Evolutionary conservation across 2,888 invertebrate species (phyloP), one percentile per base, ranked within the genome.

Genomic region (Boloria euphrosyne): DNA sequence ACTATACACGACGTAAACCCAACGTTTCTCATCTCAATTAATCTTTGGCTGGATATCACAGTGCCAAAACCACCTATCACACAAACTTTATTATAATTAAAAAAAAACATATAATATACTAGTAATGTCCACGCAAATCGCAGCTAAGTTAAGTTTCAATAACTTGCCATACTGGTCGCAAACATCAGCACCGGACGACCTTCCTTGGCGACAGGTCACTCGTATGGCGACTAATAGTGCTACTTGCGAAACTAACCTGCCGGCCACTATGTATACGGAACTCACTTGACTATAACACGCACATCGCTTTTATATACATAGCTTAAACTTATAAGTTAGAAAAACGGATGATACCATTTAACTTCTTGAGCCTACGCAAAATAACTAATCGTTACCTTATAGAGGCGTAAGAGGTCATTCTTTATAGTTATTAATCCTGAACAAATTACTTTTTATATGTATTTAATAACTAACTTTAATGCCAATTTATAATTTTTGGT

Each of bases 121-220:
- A 47, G 51, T 22, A 38, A 68, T 71, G 73, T 69, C 72, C 70
- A 71, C 69, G 69, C 16, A 46, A 66, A 17, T 66, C 66, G 38
- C 13, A 58, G 52, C 73, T 63, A 10, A n/a, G 17, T 59, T 66
- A 53, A 69, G 74, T 72, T 79, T 84, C 78, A 78, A 83, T 85
- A 86, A 86, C 83, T 84, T 74, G 85, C 83, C 79, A 81, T 80
- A 85, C 86, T 83, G 82, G 88, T 84, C 67, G 77, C 78, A 80
- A 79, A 75, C 85, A 84, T 84, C 86, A 83, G 78, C 75, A 80
- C 86, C 81, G 85, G 87, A 77, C 86, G 87, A 84, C 89, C 89
- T 89, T 87, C 86, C 86, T 76, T 75, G 82, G 86, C 84, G 88
- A 87, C 88, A 87, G 88, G 86, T 88, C 88, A 87, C 71, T 69